Conservation (phyloP, 2,888 invertebrate genomes). For the Muschampia plurimacula region DNA sequence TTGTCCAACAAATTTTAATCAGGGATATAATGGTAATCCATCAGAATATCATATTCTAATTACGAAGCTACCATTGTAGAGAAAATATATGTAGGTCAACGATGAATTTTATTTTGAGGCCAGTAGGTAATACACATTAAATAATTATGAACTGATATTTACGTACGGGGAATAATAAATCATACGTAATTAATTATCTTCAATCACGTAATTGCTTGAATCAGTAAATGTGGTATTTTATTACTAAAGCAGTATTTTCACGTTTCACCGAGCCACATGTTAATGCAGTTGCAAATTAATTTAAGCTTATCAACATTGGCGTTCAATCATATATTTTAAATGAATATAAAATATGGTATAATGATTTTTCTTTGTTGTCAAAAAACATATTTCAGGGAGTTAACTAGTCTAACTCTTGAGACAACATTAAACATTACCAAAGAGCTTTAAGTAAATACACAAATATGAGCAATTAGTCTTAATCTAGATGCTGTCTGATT, state of each 20-base stretch:
- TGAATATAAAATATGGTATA: background rate
- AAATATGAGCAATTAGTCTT: no score
- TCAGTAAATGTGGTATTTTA: conserved; percentile 21
- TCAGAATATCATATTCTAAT: background rate
- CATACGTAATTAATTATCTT: conserved; percentile 29
- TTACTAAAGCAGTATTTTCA: conserved; percentile 18
- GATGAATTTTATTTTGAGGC: background rate
- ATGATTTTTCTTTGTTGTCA: background rate
- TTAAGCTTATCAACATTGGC: conserved; percentile 12
- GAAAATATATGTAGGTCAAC: background rate
- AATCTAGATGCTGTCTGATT: no score
- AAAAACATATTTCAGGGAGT: background rate
- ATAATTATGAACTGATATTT: conserved; percentile 22
- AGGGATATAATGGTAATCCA: no score
- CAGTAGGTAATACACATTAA: background rate
- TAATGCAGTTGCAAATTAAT: conserved; percentile 20
- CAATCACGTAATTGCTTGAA: conserved; percentile 26
- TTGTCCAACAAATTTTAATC: no score
- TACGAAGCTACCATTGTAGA: background rate
- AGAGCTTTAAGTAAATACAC: no score
- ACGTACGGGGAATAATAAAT: conserved; percentile 28
- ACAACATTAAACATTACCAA: no score
- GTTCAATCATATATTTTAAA: conserved; percentile 4
- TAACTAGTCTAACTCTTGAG: background rate
- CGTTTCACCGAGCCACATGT: conserved; percentile 22